Evolutionary conservation across 2,113 vertebrate genomes (phyloP), one percentile per base, ranked within the genome.

Genomic region (Gopherus flavomarginatus): DNA sequence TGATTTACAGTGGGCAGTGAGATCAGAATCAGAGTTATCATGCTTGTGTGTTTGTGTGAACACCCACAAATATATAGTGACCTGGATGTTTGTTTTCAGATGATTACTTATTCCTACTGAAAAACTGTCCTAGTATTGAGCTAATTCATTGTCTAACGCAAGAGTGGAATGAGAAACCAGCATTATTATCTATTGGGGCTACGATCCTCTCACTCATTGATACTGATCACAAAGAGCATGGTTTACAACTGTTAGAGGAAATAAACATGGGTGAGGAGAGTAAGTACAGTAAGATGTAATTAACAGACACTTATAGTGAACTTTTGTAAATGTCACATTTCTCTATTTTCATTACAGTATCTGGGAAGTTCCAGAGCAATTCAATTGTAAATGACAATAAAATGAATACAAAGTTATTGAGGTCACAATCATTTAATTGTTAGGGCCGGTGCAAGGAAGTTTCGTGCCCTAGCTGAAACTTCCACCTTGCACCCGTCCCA

Each of bases 91-190:
- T 91, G 38, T 81, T 93, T 96, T 90, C 95, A 98, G 98, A 98
- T 90, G 97, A 98, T 96, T 98, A 95, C 54, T 88, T 98, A 75
- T 97, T 97, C 59, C 91, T 99, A 22, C 87, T 98, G 90, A 95
- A 81, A 82, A 92, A 54, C 21, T 98, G 96, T 91, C 97, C 98
- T 75, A 96, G 96, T 22, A 14, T 77, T 80, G 92, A 96, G 79
- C 96, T 98, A 87, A 96, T 98, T 94, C 92, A 62, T 62, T 93
- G 56, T 93, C 95, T 98, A 29, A 98, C 95, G 84, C 88, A 96
- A 95, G 95, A 97, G 54, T 96, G 95, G 86, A 89, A 97, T 57
- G 96, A 93, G 53, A 97, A 97, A 14, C 90, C 87, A 53, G 91
- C 93, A 2, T 65, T 90, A 57, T 95, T 98, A 72, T 98, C 98